Percentiles rank a stretch among this genome's conserved stretches.
Conservation (phyloP, 2,888 invertebrate species). For the Folsomia manolachei region DNA sequence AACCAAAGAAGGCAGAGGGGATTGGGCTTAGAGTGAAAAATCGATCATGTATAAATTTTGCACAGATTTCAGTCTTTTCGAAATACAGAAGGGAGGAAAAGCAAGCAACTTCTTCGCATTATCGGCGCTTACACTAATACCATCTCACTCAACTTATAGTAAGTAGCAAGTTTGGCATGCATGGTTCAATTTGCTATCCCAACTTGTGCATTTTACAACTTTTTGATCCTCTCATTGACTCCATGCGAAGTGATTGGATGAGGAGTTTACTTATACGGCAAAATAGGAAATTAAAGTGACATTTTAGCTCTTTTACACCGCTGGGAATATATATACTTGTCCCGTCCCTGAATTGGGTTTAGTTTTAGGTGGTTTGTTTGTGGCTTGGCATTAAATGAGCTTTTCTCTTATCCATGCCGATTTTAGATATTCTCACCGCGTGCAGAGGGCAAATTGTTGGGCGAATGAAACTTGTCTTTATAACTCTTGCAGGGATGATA, state of each 20-base stretch:
- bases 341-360: not conserved
- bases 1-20: conserved; percentile 12
- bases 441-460: conserved; percentile 9
- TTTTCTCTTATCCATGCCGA: not conserved
- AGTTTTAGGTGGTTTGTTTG: not conserved
- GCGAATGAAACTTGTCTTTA: not conserved
- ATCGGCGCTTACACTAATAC: not conserved
- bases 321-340: not conserved
- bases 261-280: not conserved
- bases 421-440: conserved; percentile 1
- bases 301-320: not conserved
- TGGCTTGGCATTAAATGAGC: not conserved
- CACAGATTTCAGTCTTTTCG: not conserved
- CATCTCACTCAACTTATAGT: not conserved
- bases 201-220: not conserved
- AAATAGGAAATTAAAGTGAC: not conserved
- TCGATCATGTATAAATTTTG: conserved; percentile 43
- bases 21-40: conserved; percentile 24
- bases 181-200: not conserved
- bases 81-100: too few species aligned
- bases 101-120: not conserved
- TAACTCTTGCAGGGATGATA: too few species aligned
- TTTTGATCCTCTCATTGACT: too few species aligned
- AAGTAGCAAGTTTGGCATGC: too few species aligned
- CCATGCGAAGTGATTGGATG: too few species aligned